These are phyloP conservation scores for Protodeltote pygarga DNA, from an alignment of 2,888 invertebrate genomes.

Conservation along the genomic window DNA sequence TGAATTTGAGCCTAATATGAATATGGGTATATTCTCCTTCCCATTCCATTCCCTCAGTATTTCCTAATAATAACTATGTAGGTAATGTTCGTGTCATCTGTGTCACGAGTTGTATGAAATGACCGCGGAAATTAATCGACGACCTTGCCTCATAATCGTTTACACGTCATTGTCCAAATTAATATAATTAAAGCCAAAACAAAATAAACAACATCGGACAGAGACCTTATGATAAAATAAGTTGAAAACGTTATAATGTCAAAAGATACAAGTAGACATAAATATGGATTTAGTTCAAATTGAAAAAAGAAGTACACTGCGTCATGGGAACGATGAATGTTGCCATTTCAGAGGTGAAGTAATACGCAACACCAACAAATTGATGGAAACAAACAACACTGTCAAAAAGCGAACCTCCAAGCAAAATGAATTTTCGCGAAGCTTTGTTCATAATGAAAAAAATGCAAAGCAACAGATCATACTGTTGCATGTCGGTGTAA, in stretches of 20 bases:
- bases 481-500: slow-evolving; percentile 41
- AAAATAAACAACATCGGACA: too few relatives aligned
- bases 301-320: background rate
- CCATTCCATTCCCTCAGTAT: slow-evolving; percentile 4
- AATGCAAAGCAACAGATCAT: slow-evolving; percentile 31
- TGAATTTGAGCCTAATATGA: too few relatives aligned
- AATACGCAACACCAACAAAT: slow-evolving; percentile 19
- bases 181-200: slow-evolving; percentile 31
- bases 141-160: slow-evolving; percentile 52
- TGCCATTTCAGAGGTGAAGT: background rate
- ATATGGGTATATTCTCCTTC: too few relatives aligned
- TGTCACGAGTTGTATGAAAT: slow-evolving; percentile 44
- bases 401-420: slow-evolving; percentile 17
- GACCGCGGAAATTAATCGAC: slow-evolving; percentile 50
- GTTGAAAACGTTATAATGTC: too few relatives aligned
- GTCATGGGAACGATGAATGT: too few relatives aligned
- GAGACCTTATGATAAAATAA: too few relatives aligned
- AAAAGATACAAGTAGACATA: too few relatives aligned
- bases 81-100: slow-evolving; percentile 36
- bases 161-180: slow-evolving; percentile 45
- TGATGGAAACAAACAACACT: slow-evolving; percentile 31
- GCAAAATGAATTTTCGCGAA: slow-evolving; percentile 35
- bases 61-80: slow-evolving; percentile 22
- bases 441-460: slow-evolving; percentile 25
- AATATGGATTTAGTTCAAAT: too few relatives aligned